A percentile compares a stretch with the other conserved stretches of the same genome.
phyloP scores from a whole-genome alignment of 2,888 invertebrate genomes.

The Rhagophthalmus giganteus region DNA sequence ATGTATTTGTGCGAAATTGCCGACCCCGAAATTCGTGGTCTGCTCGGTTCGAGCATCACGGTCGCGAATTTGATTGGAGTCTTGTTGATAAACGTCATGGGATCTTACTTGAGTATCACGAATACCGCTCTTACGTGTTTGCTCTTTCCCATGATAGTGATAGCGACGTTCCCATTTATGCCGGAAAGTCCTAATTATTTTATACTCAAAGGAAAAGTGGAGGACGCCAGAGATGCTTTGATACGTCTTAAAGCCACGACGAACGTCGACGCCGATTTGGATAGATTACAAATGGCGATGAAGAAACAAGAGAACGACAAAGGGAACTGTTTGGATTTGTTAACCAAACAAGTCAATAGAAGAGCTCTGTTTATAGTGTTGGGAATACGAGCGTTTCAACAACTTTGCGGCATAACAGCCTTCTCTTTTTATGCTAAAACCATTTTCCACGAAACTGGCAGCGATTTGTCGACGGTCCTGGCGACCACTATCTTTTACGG shows the following conservation, averaged over 20 bases:
- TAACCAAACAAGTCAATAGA: neutral
- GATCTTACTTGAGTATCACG: constrained; percentile 60
- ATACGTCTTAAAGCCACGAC: constrained; percentile 60
- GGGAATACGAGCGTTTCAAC: constrained; percentile 62
- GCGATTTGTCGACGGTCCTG: constrained; percentile 55
- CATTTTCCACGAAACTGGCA: constrained; percentile 59
- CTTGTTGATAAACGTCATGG: constrained; percentile 64
- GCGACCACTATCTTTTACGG: constrained; percentile 59
- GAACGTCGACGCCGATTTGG: constrained; percentile 55
- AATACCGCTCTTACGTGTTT: constrained; percentile 60
- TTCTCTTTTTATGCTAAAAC: constrained; percentile 63
- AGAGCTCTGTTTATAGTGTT: constrained; percentile 63
- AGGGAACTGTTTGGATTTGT: neutral
- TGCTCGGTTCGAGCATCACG: constrained; percentile 64
- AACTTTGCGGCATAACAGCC: constrained; percentile 64
- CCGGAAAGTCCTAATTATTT: constrained; percentile 65
- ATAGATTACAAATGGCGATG: neutral
- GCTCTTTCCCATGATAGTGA: constrained; percentile 60
- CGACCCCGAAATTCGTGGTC: constrained; percentile 61
- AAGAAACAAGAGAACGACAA: neutral
- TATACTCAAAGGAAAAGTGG: constrained; percentile 48
- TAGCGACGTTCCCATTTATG: constrained; percentile 62
- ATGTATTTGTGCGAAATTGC: constrained; percentile 66
- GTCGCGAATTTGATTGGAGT: constrained; percentile 57
- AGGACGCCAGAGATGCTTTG: constrained; percentile 58